These are phyloP conservation scores for Ptychadena robeensis DNA, from an alignment of 2,797 vertebrate genomes.

Conservation along the genomic window DNA sequence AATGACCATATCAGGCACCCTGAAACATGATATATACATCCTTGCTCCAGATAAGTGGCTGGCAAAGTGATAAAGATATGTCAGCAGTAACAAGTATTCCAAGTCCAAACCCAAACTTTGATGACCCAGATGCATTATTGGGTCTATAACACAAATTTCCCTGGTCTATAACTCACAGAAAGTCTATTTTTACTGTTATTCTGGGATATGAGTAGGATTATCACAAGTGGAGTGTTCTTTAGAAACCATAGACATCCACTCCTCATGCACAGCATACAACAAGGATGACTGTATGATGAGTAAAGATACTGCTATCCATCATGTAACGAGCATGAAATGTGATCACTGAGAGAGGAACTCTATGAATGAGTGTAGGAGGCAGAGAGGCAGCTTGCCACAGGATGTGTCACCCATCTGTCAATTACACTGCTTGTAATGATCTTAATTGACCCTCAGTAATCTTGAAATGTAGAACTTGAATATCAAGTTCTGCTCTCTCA, in stretches of 20 bases:
- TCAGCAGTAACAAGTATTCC: no score
- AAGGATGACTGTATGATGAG: conserved; percentile 14
- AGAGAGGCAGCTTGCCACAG: background rate
- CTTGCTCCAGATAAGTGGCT: no score
- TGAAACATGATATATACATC: no score
- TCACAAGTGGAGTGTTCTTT: background rate
- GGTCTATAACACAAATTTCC: no score
- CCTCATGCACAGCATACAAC: conserved; percentile 1
- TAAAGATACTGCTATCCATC: background rate
- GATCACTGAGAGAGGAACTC: background rate
- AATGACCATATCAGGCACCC: no score
- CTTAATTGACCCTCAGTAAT: background rate
- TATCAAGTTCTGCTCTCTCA: background rate
- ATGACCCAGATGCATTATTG: no score
- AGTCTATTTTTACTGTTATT: background rate
- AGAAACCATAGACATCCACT: background rate
- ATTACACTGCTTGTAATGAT: background rate
- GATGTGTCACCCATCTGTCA: conserved; percentile 18
- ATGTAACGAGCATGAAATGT: background rate
- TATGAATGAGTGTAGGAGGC: background rate
- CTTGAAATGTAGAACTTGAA: background rate
- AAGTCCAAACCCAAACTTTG: no score
- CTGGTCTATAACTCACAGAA: background rate
- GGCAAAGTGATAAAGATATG: no score
- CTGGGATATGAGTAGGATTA: background rate